Evolutionary conservation across 2,113 vertebrate species (phyloP).

Genomic region (Laterallus jamaicensis): DNA sequence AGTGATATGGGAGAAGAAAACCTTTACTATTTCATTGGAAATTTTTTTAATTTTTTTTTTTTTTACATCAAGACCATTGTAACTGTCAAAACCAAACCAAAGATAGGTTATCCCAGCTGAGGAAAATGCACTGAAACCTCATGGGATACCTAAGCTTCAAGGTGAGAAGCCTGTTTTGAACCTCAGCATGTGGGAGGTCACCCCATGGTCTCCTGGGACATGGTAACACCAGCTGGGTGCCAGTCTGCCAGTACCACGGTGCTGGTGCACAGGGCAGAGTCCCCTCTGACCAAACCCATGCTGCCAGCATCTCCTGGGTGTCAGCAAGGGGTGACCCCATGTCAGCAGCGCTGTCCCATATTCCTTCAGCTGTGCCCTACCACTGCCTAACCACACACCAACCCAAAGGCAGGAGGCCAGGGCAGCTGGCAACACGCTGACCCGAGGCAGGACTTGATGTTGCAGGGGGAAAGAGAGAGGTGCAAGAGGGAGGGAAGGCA

Average conservation of each 20-base stretch:
- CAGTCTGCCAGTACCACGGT: fast-evolving
- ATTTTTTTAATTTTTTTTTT: background rate
- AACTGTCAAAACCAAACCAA: background rate
- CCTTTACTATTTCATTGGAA: background rate
- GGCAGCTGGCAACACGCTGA: background rate
- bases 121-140: background rate
- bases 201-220: background rate
- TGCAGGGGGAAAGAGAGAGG: background rate
- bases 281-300: background rate
- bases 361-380: background rate
- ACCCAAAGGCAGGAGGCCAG: background rate
- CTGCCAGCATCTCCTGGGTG: background rate
- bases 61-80: background rate
- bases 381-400: background rate
- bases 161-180: background rate
- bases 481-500: background rate
- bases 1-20: background rate
- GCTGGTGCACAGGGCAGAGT: background rate
- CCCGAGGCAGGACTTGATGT: background rate
- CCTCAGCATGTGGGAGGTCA: background rate
- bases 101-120: background rate
- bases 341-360: fast-evolving
- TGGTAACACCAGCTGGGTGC: background rate
- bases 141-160: constrained; percentile 12
- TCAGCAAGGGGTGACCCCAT: fast-evolving